Evolutionary conservation across 2,888 invertebrate genomes (phyloP).

Genomic region (Ophion ellenae): DNA sequence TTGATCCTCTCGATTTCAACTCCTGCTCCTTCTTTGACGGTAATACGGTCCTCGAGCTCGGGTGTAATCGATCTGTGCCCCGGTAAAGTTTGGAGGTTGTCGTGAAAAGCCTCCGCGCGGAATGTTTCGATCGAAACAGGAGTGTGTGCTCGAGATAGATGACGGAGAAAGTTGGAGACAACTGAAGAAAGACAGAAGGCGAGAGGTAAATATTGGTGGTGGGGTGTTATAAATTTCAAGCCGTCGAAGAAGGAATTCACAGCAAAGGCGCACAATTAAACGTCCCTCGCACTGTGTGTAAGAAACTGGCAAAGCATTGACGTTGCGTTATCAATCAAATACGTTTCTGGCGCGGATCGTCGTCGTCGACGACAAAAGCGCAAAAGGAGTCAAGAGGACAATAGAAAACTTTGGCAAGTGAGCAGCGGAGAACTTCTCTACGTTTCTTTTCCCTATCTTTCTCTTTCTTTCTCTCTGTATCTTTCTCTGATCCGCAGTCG

Average conservation of each 20-base stretch:
- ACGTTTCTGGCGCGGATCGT: conserved; percentile 58
- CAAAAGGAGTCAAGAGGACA: conserved; percentile 43
- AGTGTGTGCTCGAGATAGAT: background rate
- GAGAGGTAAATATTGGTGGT: background rate
- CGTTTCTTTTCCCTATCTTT: background rate
- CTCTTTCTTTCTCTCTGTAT: conserved; percentile 10
- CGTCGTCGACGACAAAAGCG: conserved; percentile 54
- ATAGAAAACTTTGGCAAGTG: conserved; percentile 45
- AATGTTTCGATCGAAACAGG: conserved; percentile 31
- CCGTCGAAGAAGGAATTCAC: conserved; percentile 23
- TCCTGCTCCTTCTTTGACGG: background rate
- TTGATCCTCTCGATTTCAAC: conserved; percentile 17
- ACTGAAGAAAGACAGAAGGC: background rate
- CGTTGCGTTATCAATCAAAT: conserved; percentile 60
- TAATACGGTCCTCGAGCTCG: conserved; percentile 1
- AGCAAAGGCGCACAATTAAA: conserved; percentile 39
- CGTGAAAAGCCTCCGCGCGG: conserved; percentile 9
- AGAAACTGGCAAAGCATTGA: conserved; percentile 16
- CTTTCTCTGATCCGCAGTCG: conserved; percentile 10
- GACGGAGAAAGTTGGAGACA: conserved; percentile 13
- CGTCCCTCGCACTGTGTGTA: conserved; percentile 17
- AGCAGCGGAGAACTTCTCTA: conserved; percentile 19
- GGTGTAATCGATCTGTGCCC: conserved; percentile 19
- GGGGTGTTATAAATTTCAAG: conserved; percentile 39
- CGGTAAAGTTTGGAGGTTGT: conserved; percentile 33